These are phyloP conservation scores for Triops cancriformis DNA, from an alignment of 1,140 invertebrate species.

Conservation along the genomic window DNA sequence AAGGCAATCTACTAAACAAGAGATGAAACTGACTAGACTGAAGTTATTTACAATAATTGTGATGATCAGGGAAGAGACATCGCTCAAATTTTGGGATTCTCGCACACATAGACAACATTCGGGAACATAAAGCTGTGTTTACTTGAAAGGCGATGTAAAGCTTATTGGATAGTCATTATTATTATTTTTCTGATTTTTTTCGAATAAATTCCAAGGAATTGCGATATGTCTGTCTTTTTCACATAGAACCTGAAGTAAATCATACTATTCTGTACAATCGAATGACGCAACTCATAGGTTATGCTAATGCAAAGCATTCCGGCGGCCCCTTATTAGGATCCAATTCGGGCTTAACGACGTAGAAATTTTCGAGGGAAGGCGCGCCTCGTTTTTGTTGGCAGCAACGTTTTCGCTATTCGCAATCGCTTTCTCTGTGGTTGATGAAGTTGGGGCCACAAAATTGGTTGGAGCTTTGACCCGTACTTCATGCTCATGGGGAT, in stretches of 20 bases:
- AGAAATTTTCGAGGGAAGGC: not conserved
- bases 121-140: too few relatives aligned
- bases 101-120: too few relatives aligned
- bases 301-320: conserved; percentile 3
- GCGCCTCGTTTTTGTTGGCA: not conserved
- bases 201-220: not conserved
- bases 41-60: conserved; percentile 2
- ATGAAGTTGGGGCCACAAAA: conserved; percentile 19
- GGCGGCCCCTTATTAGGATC: conserved; percentile 3
- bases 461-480: conserved; percentile 20
- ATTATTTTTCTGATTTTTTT: too few relatives aligned
- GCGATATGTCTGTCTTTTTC: not conserved
- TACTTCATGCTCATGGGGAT: conserved; percentile 22
- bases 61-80: not conserved
- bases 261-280: not conserved
- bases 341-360: conserved; percentile 8
- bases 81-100: not conserved
- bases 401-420: not conserved
- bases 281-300: not conserved
- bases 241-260: not conserved
- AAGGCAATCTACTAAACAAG: not conserved
- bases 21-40: not conserved
- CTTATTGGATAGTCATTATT: too few relatives aligned
- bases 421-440: not conserved
- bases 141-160: too few relatives aligned